Conservation (phyloP, 2,888 invertebrate genomes). For the Apamea epomidion region DNA sequence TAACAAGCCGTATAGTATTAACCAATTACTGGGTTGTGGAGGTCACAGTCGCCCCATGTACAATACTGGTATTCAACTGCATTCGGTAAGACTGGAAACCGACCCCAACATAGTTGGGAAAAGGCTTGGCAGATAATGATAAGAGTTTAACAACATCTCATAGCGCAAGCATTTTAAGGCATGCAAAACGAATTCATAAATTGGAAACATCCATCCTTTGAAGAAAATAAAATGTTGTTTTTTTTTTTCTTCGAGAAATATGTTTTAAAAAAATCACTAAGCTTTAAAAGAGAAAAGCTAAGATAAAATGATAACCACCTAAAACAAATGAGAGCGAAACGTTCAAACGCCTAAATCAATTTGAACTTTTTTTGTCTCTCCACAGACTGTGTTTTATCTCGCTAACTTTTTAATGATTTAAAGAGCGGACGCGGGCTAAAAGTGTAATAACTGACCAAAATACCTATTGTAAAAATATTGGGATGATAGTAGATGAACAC, state of each 20-base stretch:
- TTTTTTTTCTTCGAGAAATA: background rate
- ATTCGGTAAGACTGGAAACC: background rate
- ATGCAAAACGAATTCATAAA: background rate
- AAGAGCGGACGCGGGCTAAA: background rate
- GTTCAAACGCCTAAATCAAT: conserved; percentile 52
- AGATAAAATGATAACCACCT: conserved; percentile 37
- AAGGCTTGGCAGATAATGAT: background rate
- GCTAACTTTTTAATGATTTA: conserved; percentile 61
- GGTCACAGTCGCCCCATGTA: background rate
- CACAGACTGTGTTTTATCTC: conserved; percentile 38
- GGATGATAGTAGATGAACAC: background rate
- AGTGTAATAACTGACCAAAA: background rate
- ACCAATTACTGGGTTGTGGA: background rate
- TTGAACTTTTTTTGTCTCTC: conserved; percentile 48
- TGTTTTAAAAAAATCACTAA: conserved; percentile 14
- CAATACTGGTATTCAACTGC: background rate
- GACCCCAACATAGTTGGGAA: background rate
- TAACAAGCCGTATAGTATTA: background rate
- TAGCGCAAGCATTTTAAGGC: background rate
- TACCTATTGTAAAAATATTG: background rate
- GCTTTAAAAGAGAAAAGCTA: conserved; percentile 46
- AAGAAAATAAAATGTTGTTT: background rate
- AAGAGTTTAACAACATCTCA: too few relatives aligned
- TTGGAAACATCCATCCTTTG: background rate
- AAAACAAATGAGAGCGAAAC: conserved; percentile 44